These are phyloP conservation scores for Drepana arcuata DNA, from an alignment of 1,140 invertebrate genomes.

Conservation along the genomic window DNA sequence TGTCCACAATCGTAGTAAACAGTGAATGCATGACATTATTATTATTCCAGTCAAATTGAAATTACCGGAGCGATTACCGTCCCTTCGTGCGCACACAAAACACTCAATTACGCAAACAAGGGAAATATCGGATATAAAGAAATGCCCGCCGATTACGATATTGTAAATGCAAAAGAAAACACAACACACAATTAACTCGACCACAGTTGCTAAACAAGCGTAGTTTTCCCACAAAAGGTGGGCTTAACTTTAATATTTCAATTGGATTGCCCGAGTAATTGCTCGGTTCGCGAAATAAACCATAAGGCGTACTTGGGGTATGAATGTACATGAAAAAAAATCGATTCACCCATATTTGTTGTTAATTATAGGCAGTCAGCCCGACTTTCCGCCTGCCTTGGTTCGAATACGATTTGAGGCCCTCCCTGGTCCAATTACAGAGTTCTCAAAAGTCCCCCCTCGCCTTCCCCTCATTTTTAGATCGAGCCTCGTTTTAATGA, in stretches of 20 bases:
- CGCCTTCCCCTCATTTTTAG: conserved; percentile 52
- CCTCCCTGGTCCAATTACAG: conserved; percentile 68
- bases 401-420: conserved; percentile 66
- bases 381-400: conserved; percentile 62
- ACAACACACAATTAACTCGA: conserved; percentile 36
- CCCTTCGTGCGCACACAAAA: conserved; percentile 51
- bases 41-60: conserved; percentile 30
- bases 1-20: too few species aligned
- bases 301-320: conserved; percentile 49
- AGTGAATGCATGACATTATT: too few species aligned
- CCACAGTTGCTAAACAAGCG: conserved; percentile 55
- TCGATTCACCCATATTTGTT: conserved; percentile 68
- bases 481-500: conserved; percentile 68
- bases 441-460: conserved; percentile 56
- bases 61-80: conserved; percentile 49
- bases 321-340: conserved; percentile 40
- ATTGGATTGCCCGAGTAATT: conserved; percentile 53
- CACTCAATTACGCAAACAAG: conserved; percentile 61
- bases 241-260: conserved; percentile 58
- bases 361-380: conserved; percentile 67
- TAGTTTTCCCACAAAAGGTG: conserved; percentile 59
- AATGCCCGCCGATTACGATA: too few species aligned
- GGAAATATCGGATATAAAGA: too few species aligned
- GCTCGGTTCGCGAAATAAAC: conserved; percentile 42
- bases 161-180: conserved; percentile 46